These are phyloP conservation scores for Strigamia transsilvanica DNA, from an alignment of 2,888 invertebrate species.

Conservation along the genomic window DNA sequence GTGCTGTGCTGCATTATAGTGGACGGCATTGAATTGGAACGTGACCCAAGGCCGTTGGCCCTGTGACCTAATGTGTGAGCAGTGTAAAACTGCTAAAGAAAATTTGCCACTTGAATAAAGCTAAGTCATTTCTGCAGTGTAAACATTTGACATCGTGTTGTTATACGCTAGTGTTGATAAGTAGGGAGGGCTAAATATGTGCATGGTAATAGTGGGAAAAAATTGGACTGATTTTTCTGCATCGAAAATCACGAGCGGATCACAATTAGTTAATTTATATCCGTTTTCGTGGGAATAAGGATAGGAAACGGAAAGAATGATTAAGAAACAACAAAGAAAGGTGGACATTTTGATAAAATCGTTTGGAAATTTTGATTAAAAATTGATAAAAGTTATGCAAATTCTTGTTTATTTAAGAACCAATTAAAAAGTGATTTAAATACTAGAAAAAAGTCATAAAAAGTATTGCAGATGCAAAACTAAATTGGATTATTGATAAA, in stretches of 20 bases:
- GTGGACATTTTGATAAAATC: too few relatives aligned
- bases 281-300: not conserved
- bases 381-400: too few relatives aligned
- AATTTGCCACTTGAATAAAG: conserved; percentile 3
- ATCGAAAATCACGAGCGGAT: not conserved
- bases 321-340: not conserved
- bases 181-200: not conserved
- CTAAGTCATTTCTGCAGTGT: not conserved
- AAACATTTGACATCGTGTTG: not conserved
- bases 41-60: conserved; percentile 33
- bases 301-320: not conserved
- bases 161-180: not conserved
- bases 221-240: not conserved
- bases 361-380: too few relatives aligned
- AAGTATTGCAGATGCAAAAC: too few relatives aligned
- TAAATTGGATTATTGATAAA: too few relatives aligned
- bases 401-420: too few relatives aligned
- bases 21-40: not conserved
- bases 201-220: not conserved
- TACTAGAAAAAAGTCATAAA: too few relatives aligned
- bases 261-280: not conserved
- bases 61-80: not conserved
- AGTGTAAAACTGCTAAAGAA: not conserved
- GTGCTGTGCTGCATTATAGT: not conserved
- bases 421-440: too few relatives aligned